These are phyloP conservation scores for Apolygus lucorum DNA, from an alignment of 1,140 invertebrate species.

Conservation along the genomic window DNA sequence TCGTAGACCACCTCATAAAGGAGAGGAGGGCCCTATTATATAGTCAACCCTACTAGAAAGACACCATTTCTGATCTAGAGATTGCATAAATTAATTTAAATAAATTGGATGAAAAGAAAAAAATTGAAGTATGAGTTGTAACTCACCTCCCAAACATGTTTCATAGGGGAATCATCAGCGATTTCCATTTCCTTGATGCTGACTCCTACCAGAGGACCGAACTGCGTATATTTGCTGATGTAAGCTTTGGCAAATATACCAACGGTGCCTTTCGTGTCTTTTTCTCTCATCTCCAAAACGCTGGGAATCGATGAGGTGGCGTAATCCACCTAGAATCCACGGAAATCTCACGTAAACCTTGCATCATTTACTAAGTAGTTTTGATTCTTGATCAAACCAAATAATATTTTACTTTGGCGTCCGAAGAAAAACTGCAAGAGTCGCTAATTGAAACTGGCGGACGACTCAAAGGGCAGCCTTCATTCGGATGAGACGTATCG, in stretches of 20 bases:
- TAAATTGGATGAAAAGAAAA: no score
- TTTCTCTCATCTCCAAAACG: constrained; percentile 47
- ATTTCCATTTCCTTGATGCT: constrained; percentile 58
- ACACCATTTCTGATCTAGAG: no score
- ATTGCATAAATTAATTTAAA: no score
- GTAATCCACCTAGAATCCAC: constrained; percentile 32
- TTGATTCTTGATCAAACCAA: background rate
- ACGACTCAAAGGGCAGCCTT: background rate
- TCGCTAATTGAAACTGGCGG: background rate
- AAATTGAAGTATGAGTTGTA: no score
- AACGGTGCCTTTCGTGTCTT: constrained; percentile 46
- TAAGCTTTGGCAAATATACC: constrained; percentile 56
- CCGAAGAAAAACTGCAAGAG: background rate
- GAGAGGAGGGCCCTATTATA: no score
- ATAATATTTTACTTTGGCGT: background rate
- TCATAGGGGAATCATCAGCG: constrained; percentile 61
- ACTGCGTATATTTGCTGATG: constrained; percentile 56
- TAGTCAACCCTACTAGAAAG: no score
- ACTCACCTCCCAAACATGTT: constrained; percentile 60
- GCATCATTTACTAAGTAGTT: background rate
- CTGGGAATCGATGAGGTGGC: constrained; percentile 48
- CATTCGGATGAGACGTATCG: background rate
- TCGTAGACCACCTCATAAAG: no score
- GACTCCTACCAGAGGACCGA: constrained; percentile 66
- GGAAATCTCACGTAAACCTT: background rate